Evolutionary conservation across 1,140 invertebrate genomes (phyloP), one percentile per base, ranked within the genome.

Genomic region (Drosophila neocordata): DNA sequence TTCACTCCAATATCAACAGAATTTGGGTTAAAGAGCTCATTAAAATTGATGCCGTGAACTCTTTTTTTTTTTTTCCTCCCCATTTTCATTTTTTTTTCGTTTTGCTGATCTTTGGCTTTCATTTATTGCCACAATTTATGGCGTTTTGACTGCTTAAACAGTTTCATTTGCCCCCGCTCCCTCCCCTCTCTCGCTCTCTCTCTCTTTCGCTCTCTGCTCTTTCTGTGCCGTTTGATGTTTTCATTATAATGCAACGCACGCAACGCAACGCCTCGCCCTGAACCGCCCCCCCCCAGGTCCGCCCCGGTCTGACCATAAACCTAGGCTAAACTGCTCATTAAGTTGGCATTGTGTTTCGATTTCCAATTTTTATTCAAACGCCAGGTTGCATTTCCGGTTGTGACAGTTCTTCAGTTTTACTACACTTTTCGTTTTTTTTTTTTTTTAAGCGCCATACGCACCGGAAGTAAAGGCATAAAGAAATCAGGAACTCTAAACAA

Each of bases 331-430:
- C 83, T 63, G 72, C 63, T 77, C 83, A 87, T 88, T 88, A 87
- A 69, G 58, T 56, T 67, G 71, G 68, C 79, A 88, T 81, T 85
- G 82, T 82, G 53, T 60, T 76, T 79, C 52, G 77, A 65, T 75
- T 75, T 62, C 24, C 62, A 72, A 63, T 68, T 82, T 20, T 20
- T 48, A 9, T 48, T 53, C 51, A 82, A 88, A 82, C 64, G 83
- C 83, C 83, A 88, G 79, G 75, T 83, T 88, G 79, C 83, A 88
- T 69, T 88, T 88, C 83, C 83, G 83, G 76, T 65, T 88, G 76
- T 70, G 79, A 88, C 79, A 83, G 65, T 77, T 71, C 48, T 37
- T 35, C 48, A 41, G 15, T 56, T 41, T 13, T 65, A 24, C 24
- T 24, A 24, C 1, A 24, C 1, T 68, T 35, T 15, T 78, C n/a